phyloP scores from a whole-genome alignment of 2,113 vertebrate genomes.

The Notiomystis cincta region DNA sequence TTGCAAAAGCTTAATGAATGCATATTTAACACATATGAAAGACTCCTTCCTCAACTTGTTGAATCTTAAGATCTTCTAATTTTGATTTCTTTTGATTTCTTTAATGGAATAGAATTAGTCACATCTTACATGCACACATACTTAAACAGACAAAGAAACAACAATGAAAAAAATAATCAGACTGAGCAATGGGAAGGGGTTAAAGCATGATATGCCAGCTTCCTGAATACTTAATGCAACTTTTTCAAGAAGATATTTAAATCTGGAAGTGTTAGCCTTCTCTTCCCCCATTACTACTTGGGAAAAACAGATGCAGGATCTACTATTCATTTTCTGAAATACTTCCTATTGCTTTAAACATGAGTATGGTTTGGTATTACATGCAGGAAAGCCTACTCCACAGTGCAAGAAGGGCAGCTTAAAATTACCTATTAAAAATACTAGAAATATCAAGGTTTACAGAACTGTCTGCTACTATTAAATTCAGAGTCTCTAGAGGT shows the following conservation, averaged over 20 bases:
- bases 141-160: not conserved
- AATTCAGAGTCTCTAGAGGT: not conserved
- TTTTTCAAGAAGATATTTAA: not conserved
- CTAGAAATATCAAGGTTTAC: not conserved
- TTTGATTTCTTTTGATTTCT: not conserved
- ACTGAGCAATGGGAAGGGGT: not conserved
- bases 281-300: not conserved
- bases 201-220: not conserved
- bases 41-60: not conserved
- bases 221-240: not conserved
- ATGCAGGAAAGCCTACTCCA: not conserved
- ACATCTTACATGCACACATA: not conserved
- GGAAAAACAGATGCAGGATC: not conserved
- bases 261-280: not conserved
- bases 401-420: not conserved
- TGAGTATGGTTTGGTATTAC: not conserved
- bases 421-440: not conserved
- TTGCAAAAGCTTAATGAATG: not conserved
- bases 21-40: not conserved
- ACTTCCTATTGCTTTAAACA: not conserved
- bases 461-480: not conserved
- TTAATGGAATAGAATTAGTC: not conserved
- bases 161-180: not conserved
- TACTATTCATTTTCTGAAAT: not conserved
- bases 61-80: not conserved